Percentiles rank a stretch among this genome's conserved stretches.
Evolutionary conservation across 1,140 invertebrate species (phyloP).

Genomic region (Cherax destructor): DNA sequence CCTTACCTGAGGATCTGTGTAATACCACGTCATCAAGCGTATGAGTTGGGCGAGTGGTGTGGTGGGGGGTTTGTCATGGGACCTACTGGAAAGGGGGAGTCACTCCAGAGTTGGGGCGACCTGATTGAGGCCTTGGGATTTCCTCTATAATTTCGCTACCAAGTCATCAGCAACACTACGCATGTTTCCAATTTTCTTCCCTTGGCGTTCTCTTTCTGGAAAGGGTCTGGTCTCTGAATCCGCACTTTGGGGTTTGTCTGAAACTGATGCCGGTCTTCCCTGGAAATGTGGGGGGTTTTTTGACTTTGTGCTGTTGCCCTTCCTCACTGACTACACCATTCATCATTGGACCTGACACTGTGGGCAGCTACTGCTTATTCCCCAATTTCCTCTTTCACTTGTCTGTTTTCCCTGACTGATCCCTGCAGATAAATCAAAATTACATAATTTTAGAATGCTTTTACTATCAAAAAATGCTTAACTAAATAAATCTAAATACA

Average conservation of each 20-base stretch:
- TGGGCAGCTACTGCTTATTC: neutral
- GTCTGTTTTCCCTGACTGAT: constrained; percentile 6
- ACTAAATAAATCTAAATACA: too few relatives aligned
- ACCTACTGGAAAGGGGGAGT: constrained; percentile 19
- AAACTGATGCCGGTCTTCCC: neutral
- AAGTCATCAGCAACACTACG: constrained; percentile 84
- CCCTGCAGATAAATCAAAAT: neutral
- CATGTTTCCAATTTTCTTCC: constrained; percentile 77
- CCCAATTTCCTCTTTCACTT: constrained; percentile 12
- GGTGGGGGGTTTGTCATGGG: constrained; percentile 22
- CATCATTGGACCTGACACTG: neutral
- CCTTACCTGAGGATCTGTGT: constrained; percentile 72
- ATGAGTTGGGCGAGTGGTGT: constrained; percentile 32
- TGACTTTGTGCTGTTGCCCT: constrained; percentile 10
- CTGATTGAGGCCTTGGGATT: constrained; percentile 74
- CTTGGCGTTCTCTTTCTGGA: constrained; percentile 35
- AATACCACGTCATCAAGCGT: constrained; percentile 73
- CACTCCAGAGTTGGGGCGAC: constrained; percentile 19
- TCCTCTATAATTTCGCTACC: constrained; percentile 85
- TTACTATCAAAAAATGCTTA: neutral
- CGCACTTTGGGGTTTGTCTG: neutral
- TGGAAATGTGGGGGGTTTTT: neutral
- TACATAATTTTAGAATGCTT: neutral
- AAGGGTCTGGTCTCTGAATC: constrained; percentile 10
- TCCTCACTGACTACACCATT: constrained; percentile 41